phyloP scores from a whole-genome alignment of 1,140 invertebrate genomes.

The Neodiprion fabricii region DNA sequence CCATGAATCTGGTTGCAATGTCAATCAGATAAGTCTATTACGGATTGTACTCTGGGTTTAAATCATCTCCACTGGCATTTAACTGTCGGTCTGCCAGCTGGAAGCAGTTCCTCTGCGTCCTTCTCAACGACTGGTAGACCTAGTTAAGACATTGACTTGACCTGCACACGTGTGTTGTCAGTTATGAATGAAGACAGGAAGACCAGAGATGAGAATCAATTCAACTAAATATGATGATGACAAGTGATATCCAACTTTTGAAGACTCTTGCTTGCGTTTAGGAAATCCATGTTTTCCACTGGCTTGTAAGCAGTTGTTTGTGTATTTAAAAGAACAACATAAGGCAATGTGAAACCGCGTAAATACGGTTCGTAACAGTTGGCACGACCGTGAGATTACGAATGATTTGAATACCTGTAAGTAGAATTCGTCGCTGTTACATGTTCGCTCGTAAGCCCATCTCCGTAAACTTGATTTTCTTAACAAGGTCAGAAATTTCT shows the following conservation, averaged over 20 bases:
- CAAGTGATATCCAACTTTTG: too few species aligned
- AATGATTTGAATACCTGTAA: constrained; percentile 31
- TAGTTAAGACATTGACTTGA: neutral
- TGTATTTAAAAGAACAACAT: neutral
- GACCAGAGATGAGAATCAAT: neutral
- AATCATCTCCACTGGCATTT: constrained; percentile 5
- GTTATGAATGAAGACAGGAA: neutral
- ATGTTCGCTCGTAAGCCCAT: constrained; percentile 29
- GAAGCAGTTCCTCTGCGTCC: neutral
- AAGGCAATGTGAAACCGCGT: neutral
- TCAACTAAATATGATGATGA: neutral
- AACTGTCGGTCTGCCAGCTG: neutral
- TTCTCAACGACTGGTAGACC: neutral
- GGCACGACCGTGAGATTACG: constrained; percentile 32
- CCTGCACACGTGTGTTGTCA: neutral
- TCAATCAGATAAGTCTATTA: constrained; percentile 36
- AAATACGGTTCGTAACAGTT: constrained; percentile 22
- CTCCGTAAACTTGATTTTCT: constrained; percentile 29
- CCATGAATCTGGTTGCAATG: constrained; percentile 38
- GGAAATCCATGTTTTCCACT: too few species aligned
- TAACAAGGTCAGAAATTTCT: constrained; percentile 28
- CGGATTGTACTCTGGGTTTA: neutral
- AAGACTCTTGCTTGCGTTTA: too few species aligned
- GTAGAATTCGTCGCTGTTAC: constrained; percentile 14
- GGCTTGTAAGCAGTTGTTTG: neutral